Evolutionary conservation across 2,113 vertebrate species (phyloP), one percentile per base, ranked within the genome.

Genomic region (Phalacrocorax carbo): DNA sequence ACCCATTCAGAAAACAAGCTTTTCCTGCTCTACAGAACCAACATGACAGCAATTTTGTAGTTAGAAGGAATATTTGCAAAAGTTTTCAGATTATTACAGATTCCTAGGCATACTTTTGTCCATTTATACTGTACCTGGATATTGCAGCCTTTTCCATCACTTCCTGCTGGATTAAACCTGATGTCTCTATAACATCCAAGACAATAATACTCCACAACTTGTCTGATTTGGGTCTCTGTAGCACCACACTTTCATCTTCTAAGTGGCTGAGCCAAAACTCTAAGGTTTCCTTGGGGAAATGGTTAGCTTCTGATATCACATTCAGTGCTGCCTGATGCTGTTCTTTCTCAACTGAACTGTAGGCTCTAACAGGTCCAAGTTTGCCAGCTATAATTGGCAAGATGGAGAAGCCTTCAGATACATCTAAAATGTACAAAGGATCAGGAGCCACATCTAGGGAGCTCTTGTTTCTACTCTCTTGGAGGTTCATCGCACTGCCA

Each of bases 101-200:
- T 46, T 58, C 19, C 40, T 22, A 64, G 36, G 23, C 77, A 68
- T 13, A 32, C 8, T 85, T 88, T 49, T 54, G 58, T 70, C 55
- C 23, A 10, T 94, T 93, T 48, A 64, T 82, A 90, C 51, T 48
- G 65, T 96, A 99, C 99, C 99, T 99, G 93, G 99, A 99, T 96
- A 99, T 98, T 11, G 99, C 98, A 13, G 99, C 99, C 95, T 99
- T 99, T 97, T 99, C 99, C 99, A 99, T 99, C 92, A 99, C 97
- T 84, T 99, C 99, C 97, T 99, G 99, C 91, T 99, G 98, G 66
- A 99, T 98, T 72, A 99, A 99, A 36, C 99, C 99, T 54, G 99
- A 99, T 7, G 98, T 98, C 96, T 99, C 99, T 77, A 99, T 98
- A 84, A 99, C 99, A 98, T 99, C 99, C 96, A 99, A 96, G 86